Base-by-base conservation (phyloP, 1,140 invertebrate species). In the Holcopasites calliopsidis region DNA sequence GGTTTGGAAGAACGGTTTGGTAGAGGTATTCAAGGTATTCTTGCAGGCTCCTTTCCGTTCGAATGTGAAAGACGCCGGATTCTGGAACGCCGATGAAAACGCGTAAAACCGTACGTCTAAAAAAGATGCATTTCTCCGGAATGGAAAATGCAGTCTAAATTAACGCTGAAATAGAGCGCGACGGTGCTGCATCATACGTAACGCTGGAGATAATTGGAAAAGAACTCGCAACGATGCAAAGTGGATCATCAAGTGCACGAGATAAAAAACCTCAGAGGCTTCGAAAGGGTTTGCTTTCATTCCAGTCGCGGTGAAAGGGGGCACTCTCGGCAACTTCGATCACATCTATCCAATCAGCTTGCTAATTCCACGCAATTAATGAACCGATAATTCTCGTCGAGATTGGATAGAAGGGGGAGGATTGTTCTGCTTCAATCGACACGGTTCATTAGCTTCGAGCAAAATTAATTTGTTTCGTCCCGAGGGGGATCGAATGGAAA, bases 381-480 rank as follows among this genome's bases (percentile, higher is more conserved):
- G 26, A 62, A 10, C 8, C 40, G 26, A 68, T 44, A 42, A 52
- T 76, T 38, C n/a, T 44, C 40, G 11, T 11, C 54, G n/a, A 50
- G 31, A 49, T 33, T 16, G 4, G 7, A 2, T 49, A 42, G 47
- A 31, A 50, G 65, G 13, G 57, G 64, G 38, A 47, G 40, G n/a
- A 71, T 76, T 80, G 50, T 79, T 62, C n/a, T 10, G 28, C 31
- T 33, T 16, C n/a, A 50, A 18, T 18, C 52, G 23, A 71, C 35
- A 50, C 10, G 47, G 42, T 75, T 61, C 49, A 57, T 75, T 76
- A 65, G 31, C 35, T 81, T 31, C n/a, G 40, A 35, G 65, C 55
- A 75, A 81, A n/a, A n/a, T 81, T 81, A 81, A 81, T 65, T 55
- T 44, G 49, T n/a, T 28, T 55, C n/a, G 58, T 55, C 47, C 18